Percentiles rank a stretch among this genome's conserved stretches.
Evolutionary conservation across 2,797 vertebrate species (phyloP).

Genomic region (Melopsittacus undulatus): DNA sequence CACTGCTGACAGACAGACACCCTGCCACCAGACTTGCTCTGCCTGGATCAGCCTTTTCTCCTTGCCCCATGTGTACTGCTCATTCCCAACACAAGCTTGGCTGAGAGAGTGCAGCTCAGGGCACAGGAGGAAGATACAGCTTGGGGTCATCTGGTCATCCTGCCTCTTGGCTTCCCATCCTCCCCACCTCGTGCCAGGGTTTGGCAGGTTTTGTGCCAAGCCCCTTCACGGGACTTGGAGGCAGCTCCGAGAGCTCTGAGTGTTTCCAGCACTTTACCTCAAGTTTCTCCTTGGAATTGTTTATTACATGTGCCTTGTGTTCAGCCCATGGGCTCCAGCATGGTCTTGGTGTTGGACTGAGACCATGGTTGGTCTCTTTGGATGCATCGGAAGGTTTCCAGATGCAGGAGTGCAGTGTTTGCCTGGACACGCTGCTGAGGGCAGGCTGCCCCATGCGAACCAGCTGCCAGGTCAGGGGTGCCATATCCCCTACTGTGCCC

Average conservation of each 20-base stretch:
- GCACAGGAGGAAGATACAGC: accelerated
- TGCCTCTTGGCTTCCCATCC: not conserved
- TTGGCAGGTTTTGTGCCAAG: not conserved
- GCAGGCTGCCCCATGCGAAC: not conserved
- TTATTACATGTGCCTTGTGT: not conserved
- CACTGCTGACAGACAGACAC: not conserved
- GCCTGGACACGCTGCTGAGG: not conserved
- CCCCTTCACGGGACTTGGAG: not conserved
- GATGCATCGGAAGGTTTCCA: not conserved
- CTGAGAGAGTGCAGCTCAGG: accelerated
- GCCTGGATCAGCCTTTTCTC: not conserved
- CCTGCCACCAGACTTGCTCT: not conserved
- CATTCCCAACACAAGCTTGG: accelerated
- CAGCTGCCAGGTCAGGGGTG: not conserved
- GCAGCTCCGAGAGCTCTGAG: not conserved
- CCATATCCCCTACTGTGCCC: not conserved
- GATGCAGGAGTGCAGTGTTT: not conserved
- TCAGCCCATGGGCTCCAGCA: not conserved
- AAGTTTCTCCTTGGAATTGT: not conserved
- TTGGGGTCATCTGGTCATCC: accelerated
- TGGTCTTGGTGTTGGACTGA: not conserved
- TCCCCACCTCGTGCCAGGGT: not conserved
- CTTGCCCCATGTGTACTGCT: not conserved
- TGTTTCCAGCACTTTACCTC: not conserved
- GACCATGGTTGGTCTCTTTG: not conserved